phyloP scores from a whole-genome alignment of 2,888 invertebrate species.

The Epinotia ramella region DNA sequence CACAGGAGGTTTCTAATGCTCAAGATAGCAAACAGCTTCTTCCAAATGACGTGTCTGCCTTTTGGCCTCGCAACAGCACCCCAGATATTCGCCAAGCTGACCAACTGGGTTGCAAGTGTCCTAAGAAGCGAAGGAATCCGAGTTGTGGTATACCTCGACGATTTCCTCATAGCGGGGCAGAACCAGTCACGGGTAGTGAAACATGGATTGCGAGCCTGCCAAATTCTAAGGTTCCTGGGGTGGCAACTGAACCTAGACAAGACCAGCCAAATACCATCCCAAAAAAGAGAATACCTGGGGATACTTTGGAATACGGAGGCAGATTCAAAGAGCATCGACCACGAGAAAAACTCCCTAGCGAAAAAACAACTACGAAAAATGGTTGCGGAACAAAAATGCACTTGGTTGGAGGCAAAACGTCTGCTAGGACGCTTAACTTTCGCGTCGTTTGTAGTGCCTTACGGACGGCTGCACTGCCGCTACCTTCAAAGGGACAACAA shows the following conservation, averaged over 20 bases:
- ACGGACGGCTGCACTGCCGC: conserved; percentile 11
- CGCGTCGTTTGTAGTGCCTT: conserved; percentile 32
- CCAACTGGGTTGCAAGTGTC: too few species aligned
- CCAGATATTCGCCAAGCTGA: too few species aligned
- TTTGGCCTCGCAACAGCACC: too few species aligned
- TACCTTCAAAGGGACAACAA: conserved; percentile 18
- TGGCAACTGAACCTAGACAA: neutral
- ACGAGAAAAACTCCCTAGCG: conserved; percentile 19
- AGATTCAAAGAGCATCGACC: conserved; percentile 28
- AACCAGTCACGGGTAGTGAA: too few species aligned
- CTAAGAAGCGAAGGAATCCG: too few species aligned
- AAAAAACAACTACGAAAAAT: neutral
- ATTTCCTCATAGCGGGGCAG: too few species aligned
- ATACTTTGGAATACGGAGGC: conserved; percentile 39
- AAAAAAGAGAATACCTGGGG: conserved; percentile 31
- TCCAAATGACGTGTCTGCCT: too few species aligned
- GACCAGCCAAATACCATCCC: conserved; percentile 16
- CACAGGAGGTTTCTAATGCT: too few species aligned
- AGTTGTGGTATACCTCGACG: too few species aligned
- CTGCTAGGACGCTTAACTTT: conserved; percentile 42
- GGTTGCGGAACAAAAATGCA: conserved; percentile 22
- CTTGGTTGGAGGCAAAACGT: conserved; percentile 36
- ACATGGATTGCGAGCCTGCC: too few species aligned
- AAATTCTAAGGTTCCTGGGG: too few species aligned
- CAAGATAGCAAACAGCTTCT: too few species aligned